Evolutionary conservation across 2,888 invertebrate genomes (phyloP).

Genomic region (Atherix ibis): DNA sequence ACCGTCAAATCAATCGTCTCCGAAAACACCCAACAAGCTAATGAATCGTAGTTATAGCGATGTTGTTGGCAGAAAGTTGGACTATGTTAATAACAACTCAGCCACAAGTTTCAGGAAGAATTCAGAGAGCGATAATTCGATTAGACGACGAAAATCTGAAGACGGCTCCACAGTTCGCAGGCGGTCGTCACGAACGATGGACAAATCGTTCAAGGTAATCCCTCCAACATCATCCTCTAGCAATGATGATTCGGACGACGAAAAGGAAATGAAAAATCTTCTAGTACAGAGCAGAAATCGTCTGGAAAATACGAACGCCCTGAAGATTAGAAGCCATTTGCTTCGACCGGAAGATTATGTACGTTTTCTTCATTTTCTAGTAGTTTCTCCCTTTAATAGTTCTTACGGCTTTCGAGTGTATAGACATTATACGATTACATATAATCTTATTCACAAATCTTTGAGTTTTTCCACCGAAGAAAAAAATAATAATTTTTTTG

Average conservation of each 20-base stretch:
- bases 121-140: slow-evolving; percentile 30
- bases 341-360: slow-evolving; percentile 33
- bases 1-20: slow-evolving; percentile 25
- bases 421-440: no score
- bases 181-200: slow-evolving; percentile 29
- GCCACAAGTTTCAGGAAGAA: slow-evolving; percentile 25
- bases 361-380: slow-evolving; percentile 16
- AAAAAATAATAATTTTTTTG: no score
- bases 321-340: slow-evolving; percentile 31
- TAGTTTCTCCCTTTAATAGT: no score
- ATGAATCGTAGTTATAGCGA: slow-evolving; percentile 13
- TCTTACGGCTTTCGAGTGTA: no score
- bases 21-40: slow-evolving; percentile 20
- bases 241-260: slow-evolving; percentile 28
- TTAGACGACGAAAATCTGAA: slow-evolving; percentile 23
- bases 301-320: slow-evolving; percentile 29
- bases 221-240: slow-evolving; percentile 28
- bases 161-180: slow-evolving; percentile 16
- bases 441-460: no score
- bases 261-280: slow-evolving; percentile 30
- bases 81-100: slow-evolving; percentile 29
- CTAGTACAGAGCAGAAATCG: slow-evolving; percentile 27
- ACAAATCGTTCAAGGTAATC: slow-evolving; percentile 27
- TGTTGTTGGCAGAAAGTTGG: slow-evolving; percentile 25
- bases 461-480: no score